Evolutionary conservation across 1,140 invertebrate species (phyloP).

Genomic region (Liolophura sinensis): DNA sequence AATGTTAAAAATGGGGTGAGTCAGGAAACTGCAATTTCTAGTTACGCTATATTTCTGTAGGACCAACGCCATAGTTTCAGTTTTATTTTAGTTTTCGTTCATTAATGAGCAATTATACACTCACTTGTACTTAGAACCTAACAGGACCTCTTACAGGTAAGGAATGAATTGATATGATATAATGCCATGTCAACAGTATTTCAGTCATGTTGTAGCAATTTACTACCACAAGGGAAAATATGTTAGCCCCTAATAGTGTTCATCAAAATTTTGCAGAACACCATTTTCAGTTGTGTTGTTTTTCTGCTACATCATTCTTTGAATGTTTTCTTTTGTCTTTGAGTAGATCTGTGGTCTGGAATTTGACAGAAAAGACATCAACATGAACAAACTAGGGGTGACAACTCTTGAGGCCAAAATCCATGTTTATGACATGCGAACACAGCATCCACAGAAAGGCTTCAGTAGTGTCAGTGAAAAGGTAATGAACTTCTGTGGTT

Average conservation of each 20-base stretch:
- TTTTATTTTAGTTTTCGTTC: too few species aligned
- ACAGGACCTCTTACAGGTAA: too few species aligned
- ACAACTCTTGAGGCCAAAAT: constrained; percentile 93
- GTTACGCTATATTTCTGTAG: too few species aligned
- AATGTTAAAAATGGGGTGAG: constrained; percentile 90
- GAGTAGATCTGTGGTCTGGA: constrained; percentile 80
- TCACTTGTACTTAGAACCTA: too few species aligned
- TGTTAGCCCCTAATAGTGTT: neutral
- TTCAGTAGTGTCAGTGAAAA: constrained; percentile 79
- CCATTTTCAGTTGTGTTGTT: neutral
- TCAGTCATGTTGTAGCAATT: too few species aligned
- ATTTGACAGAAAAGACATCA: constrained; percentile 92
- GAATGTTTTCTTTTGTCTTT: constrained; percentile 12
- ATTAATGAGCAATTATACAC: too few species aligned
- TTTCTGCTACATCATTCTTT: neutral
- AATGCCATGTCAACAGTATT: too few species aligned
- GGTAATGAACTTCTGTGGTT: constrained; percentile 55
- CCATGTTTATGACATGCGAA: constrained; percentile 85
- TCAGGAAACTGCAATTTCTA: constrained; percentile 1
- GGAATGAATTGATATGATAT: too few species aligned
- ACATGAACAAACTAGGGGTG: constrained; percentile 93
- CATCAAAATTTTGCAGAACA: too few species aligned
- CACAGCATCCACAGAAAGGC: constrained; percentile 84
- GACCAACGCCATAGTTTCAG: too few species aligned
- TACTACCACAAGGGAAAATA: neutral